These are phyloP conservation scores for Albula glossodonta DNA, from an alignment of 2,113 vertebrate species.

Conservation along the genomic window DNA sequence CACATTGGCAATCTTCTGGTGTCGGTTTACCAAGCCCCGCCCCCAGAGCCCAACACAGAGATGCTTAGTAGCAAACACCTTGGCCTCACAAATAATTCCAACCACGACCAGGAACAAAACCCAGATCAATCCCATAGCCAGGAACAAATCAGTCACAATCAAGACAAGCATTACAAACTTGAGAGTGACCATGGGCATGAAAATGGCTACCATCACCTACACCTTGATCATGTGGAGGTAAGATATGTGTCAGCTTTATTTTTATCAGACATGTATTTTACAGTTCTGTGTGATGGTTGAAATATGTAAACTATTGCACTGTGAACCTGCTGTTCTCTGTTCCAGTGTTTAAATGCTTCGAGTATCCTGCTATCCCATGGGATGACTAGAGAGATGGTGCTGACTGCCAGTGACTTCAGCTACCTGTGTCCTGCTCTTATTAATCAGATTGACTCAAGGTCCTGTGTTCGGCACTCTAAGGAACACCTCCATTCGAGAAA, in stretches of 20 bases:
- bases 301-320: too few relatives aligned
- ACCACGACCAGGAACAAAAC: neutral
- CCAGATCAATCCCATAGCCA: neutral
- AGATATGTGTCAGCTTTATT: too few relatives aligned
- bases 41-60: neutral
- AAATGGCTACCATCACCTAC: conserved; percentile 4
- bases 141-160: neutral
- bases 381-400: conserved; percentile 70
- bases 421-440: conserved; percentile 92
- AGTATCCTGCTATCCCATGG: conserved; percentile 83
- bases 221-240: conserved; percentile 45
- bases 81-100: neutral
- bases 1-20: conserved; percentile 50
- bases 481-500: conserved; percentile 33
- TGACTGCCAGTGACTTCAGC: conserved; percentile 81
- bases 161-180: neutral
- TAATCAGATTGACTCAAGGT: conserved; percentile 84
- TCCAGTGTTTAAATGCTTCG: conserved; percentile 86
- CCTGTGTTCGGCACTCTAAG: conserved; percentile 77
- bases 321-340: neutral
- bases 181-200: conserved; percentile 19
- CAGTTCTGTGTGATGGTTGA: too few relatives aligned
- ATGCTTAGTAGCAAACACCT: neutral
- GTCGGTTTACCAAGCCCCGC: conserved; percentile 13
- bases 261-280: too few relatives aligned